These are phyloP conservation scores for Sesamia nonagrioides DNA, from an alignment of 1,140 invertebrate species.

Conservation along the genomic window DNA sequence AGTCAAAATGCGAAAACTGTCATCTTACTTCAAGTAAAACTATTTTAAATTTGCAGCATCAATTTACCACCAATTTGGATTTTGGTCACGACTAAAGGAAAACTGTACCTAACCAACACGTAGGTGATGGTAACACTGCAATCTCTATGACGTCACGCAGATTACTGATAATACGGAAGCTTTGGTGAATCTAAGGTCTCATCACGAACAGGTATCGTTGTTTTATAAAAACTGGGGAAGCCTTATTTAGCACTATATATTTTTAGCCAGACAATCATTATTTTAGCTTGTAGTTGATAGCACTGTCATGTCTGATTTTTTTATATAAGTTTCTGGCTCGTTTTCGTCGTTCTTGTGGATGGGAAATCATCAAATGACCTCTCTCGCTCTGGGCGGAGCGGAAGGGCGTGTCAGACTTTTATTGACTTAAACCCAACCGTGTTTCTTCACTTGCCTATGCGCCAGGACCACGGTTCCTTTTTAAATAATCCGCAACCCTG, in stretches of 20 bases:
- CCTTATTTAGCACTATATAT: not conserved
- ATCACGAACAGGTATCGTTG: not conserved
- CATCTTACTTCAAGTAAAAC: not conserved
- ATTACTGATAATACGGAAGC: not conserved
- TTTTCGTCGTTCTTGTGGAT: too few species aligned
- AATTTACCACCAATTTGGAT: not conserved
- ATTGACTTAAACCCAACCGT: too few species aligned
- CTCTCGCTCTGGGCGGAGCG: too few species aligned
- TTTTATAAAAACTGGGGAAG: not conserved
- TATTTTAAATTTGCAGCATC: not conserved
- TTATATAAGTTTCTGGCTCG: too few species aligned
- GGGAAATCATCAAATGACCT: too few species aligned
- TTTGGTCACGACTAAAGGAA: not conserved
- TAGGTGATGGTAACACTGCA: not conserved
- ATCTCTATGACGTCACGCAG: not conserved
- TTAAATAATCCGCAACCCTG: too few species aligned
- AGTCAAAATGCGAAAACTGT: too few species aligned
- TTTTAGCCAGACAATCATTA: not conserved
- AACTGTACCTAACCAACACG: not conserved
- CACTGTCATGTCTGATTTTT: too few species aligned
- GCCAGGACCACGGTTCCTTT: too few species aligned
- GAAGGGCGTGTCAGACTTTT: too few species aligned
- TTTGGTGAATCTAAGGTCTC: not conserved
- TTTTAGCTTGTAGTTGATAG: not conserved
- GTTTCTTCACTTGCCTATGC: too few species aligned